Conservation (phyloP, 2,797 vertebrate species). For the Melopsittacus undulatus region DNA sequence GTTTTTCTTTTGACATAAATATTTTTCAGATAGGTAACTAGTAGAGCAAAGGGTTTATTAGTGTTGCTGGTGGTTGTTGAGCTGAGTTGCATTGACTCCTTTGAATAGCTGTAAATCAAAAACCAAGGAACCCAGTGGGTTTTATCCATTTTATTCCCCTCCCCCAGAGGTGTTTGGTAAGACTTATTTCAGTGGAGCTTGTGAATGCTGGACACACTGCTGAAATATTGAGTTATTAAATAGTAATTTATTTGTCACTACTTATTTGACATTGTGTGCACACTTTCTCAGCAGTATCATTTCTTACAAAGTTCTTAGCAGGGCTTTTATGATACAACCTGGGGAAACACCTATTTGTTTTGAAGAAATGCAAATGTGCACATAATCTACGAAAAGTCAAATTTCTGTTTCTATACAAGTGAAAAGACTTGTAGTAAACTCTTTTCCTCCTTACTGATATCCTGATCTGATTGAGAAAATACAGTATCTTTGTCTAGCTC, state of each 20-base stretch:
- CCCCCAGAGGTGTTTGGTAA: conserved; percentile 27
- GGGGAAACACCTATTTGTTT: conserved; percentile 30
- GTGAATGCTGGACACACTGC: conserved; percentile 56
- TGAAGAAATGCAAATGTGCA: conserved; percentile 56
- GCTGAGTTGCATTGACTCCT: conserved; percentile 49
- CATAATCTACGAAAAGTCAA: conserved; percentile 46
- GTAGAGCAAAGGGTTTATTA: conserved; percentile 55
- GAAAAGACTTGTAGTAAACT: conserved; percentile 15
- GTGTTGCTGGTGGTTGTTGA: conserved; percentile 39
- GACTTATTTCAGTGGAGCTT: conserved; percentile 37
- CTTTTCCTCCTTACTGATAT: conserved; percentile 39
- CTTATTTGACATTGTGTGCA: conserved; percentile 74
- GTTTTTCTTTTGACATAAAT: conserved; percentile 49
- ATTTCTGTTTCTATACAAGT: conserved; percentile 45
- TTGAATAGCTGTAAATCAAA: conserved; percentile 63
- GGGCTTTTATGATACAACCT: conserved; percentile 17
- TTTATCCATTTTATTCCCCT: conserved; percentile 50
- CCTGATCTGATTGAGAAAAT: conserved; percentile 25
- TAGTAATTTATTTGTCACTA: conserved; percentile 79
- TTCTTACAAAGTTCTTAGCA: conserved; percentile 58
- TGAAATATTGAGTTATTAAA: conserved; percentile 70
- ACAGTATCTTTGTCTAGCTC: conserved; percentile 2
- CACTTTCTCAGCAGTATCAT: conserved; percentile 57
- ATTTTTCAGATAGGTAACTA: conserved; percentile 54
- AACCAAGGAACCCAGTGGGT: conserved; percentile 29